Percentiles rank a stretch among this genome's conserved stretches.
Conservation (phyloP, 2,797 vertebrate species). For the Falco peregrinus region DNA sequence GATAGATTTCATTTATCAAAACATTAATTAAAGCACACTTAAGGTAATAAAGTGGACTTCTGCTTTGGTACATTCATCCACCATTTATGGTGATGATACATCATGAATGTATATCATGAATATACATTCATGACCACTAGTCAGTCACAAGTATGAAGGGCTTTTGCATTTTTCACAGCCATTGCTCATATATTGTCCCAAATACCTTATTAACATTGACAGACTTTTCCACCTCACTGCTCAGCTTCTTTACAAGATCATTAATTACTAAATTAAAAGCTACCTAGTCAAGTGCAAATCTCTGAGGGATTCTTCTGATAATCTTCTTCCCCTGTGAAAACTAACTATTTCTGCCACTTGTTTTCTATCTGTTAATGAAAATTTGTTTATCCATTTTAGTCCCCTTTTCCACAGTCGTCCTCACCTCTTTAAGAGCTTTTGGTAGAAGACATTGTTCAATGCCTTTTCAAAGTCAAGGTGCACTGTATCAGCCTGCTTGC, state of each 20-base stretch:
- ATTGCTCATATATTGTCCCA: not conserved
- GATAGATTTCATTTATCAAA: not conserved
- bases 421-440: not conserved
- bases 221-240: not conserved
- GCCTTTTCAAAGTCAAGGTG: not conserved
- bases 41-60: not conserved
- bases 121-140: not conserved
- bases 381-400: not conserved
- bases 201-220: not conserved
- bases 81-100: not conserved
- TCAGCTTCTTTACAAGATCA: not conserved
- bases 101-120: no score
- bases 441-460: not conserved
- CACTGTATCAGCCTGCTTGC: not conserved
- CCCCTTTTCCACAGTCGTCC: not conserved
- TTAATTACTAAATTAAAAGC: conserved; percentile 28
- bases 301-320: not conserved
- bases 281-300: not conserved
- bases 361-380: not conserved
- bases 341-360: not conserved
- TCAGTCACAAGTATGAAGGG: not conserved
- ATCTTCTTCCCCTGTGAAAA: not conserved
- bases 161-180: not conserved
- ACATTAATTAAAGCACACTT: not conserved
- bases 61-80: not conserved